A percentile compares a stretch with the other conserved stretches of the same genome.
Evolutionary conservation across 1,140 invertebrate genomes (phyloP).

Genomic region (Adelges cooleyi): DNA sequence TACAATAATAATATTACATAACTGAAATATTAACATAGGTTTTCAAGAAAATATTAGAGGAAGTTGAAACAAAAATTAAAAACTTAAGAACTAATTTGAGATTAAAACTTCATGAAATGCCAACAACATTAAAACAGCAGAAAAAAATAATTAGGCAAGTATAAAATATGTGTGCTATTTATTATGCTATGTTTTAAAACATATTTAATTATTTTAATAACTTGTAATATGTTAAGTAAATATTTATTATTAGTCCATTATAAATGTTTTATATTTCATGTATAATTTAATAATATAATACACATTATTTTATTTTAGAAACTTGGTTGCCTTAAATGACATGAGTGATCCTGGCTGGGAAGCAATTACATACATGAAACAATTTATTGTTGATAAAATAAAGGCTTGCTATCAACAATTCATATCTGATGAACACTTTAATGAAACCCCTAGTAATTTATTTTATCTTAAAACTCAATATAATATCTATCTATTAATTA

Average conservation of each 20-base stretch:
- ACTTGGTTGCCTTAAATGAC: constrained; percentile 47
- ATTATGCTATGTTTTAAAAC: too few species aligned
- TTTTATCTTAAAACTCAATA: too few species aligned
- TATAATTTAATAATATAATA: too few species aligned
- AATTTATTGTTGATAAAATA: constrained; percentile 57
- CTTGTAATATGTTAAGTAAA: too few species aligned
- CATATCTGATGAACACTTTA: constrained; percentile 35
- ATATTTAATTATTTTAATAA: too few species aligned
- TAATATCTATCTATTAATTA: too few species aligned
- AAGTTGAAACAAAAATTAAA: constrained; percentile 80
- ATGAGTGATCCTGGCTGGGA: constrained; percentile 86
- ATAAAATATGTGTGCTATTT: too few species aligned
- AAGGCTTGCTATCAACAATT: constrained; percentile 43
- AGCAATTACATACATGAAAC: constrained; percentile 67
- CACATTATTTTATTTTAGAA: constrained; percentile 42
- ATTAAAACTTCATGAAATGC: constrained; percentile 74
- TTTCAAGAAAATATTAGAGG: constrained; percentile 72
- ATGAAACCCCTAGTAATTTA: constrained; percentile 7
- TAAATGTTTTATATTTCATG: too few species aligned
- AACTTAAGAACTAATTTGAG: constrained; percentile 68
- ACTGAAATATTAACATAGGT: constrained; percentile 42
- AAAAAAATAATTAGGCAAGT: constrained; percentile 73
- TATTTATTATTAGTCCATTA: too few species aligned
- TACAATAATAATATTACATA: too few species aligned
- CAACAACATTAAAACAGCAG: constrained; percentile 82